Evolutionary conservation across 2,113 vertebrate species (phyloP).

Genomic region (Mungos mungo): DNA sequence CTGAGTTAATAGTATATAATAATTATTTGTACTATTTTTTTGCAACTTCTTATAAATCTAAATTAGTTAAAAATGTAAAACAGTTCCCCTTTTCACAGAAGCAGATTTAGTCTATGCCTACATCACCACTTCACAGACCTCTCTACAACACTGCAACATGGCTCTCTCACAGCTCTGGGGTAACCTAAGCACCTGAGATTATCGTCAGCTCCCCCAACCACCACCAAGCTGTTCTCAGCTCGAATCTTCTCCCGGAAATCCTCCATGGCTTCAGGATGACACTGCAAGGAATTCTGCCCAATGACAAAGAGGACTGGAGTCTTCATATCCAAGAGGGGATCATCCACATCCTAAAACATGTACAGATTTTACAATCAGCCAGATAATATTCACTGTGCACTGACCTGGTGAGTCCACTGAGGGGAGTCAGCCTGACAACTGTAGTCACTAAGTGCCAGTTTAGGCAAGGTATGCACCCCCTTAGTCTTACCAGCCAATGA

Average conservation of each 20-base stretch:
- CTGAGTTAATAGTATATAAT: neutral
- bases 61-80: neutral
- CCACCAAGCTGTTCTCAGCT: constrained; percentile 97
- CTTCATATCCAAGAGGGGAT: constrained; percentile 99
- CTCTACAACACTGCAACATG: neutral
- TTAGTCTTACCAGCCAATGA: neutral
- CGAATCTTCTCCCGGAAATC: constrained; percentile 97
- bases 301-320: constrained; percentile 97
- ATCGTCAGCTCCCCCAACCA: constrained; percentile 97
- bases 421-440: neutral
- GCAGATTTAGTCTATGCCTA: neutral
- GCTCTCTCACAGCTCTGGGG: neutral
- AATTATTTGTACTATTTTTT: neutral
- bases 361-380: neutral
- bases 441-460: neutral
- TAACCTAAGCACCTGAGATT: constrained; percentile 90
- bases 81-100: neutral
- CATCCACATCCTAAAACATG: constrained; percentile 93
- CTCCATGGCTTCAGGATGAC: constrained; percentile 94
- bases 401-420: neutral
- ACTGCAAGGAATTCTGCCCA: constrained; percentile 96
- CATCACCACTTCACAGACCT: neutral
- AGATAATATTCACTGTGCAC: neutral
- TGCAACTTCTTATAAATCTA: neutral
- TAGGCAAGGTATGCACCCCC: fast-evolving